These are phyloP conservation scores for Pangasius sanitwongsei DNA, from an alignment of 2,797 vertebrate genomes.

Conservation along the genomic window DNA sequence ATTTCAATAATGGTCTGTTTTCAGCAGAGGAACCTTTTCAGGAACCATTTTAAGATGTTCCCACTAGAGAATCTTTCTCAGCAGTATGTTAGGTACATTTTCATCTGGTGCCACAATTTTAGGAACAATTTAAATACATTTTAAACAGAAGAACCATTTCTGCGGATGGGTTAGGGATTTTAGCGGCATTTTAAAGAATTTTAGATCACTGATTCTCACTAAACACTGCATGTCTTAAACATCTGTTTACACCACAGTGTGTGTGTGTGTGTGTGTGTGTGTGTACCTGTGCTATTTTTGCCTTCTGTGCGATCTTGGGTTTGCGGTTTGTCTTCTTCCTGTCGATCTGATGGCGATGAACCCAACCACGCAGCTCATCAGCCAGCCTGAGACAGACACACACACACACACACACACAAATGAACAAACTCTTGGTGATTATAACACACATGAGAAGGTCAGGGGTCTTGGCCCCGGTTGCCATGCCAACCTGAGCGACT, in stretches of 20 bases:
- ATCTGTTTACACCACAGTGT: neutral
- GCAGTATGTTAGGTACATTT: neutral
- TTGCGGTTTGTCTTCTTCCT: constrained; percentile 81
- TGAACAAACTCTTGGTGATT: neutral
- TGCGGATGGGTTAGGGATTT: neutral
- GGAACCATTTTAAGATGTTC: neutral
- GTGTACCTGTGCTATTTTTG: constrained; percentile 76
- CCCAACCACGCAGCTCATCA: constrained; percentile 87
- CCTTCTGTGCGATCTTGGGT: constrained; percentile 71
- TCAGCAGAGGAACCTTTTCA: neutral
- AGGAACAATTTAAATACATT: neutral
- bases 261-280: neutral
- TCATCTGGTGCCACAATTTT: neutral
- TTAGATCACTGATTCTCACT: neutral
- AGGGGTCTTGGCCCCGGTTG: neutral
- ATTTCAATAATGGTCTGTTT: neutral
- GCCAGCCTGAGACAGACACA: constrained; percentile 74
- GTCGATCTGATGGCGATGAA: constrained; percentile 85
- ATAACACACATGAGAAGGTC: neutral
- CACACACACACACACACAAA: constrained; percentile 1
- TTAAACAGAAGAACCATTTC: neutral
- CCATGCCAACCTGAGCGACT: constrained; percentile 82
- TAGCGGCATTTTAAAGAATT: neutral
- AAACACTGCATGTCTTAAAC: neutral
- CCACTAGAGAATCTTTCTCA: neutral